These are phyloP conservation scores for Apodemia hepburni DNA, from an alignment of 2,888 invertebrate species.

Conservation along the genomic window DNA sequence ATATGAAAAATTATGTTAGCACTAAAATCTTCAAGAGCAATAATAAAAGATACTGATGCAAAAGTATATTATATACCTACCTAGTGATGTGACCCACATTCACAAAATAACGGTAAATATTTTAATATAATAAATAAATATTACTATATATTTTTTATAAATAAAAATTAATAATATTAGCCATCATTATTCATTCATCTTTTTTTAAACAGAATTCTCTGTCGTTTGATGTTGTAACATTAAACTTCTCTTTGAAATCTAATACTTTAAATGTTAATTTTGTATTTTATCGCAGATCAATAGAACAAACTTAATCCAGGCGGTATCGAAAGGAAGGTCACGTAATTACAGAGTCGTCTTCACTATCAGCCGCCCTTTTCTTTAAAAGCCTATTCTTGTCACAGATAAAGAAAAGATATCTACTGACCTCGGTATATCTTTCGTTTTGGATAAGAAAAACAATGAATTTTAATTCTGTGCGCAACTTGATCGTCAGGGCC, in stretches of 20 bases:
- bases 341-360: conserved; percentile 54
- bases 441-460: conserved; percentile 72
- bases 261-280: conserved; percentile 11
- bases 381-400: conserved; percentile 78
- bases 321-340: conserved; percentile 48
- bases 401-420: conserved; percentile 71
- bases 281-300: conserved; percentile 11
- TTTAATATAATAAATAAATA: too few relatives aligned
- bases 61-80: too few relatives aligned
- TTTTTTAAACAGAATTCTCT: neutral
- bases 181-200: neutral
- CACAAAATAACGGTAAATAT: too few relatives aligned
- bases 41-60: too few relatives aligned
- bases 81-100: too few relatives aligned
- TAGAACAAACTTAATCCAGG: conserved; percentile 7
- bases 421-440: conserved; percentile 66
- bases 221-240: neutral
- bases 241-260: conserved; percentile 2
- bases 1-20: too few relatives aligned
- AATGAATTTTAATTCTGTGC: conserved; percentile 75
- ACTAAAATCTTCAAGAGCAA: too few relatives aligned
- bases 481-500: conserved; percentile 46
- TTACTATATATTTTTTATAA: too few relatives aligned
- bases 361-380: conserved; percentile 51
- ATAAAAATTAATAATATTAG: too few relatives aligned